Evolutionary conservation across 2,113 vertebrate genomes (phyloP).

Genomic region (Dolichallabes microphthalmus): DNA sequence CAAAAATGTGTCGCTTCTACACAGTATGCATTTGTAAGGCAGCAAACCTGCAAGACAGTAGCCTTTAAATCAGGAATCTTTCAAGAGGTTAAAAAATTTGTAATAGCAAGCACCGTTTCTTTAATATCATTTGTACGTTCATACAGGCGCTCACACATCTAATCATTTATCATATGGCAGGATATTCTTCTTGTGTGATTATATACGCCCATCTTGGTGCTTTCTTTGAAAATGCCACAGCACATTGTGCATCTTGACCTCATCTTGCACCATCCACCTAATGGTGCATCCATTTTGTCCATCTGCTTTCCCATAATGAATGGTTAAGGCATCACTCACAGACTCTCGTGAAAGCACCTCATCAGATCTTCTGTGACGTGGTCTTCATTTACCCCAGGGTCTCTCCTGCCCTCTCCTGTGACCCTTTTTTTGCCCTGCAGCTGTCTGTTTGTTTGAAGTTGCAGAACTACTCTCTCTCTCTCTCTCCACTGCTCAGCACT

Average conservation of each 20-base stretch:
- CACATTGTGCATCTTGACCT: conserved; percentile 8
- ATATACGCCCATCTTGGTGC: background rate
- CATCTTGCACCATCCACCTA: conserved; percentile 14
- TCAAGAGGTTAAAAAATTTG: background rate
- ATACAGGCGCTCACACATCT: background rate
- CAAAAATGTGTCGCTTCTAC: conserved; percentile 29
- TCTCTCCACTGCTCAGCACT: background rate
- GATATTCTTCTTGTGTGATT: background rate
- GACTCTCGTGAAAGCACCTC: background rate
- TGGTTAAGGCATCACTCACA: conserved; percentile 16
- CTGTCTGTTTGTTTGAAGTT: conserved; percentile 35
- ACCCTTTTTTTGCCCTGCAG: conserved; percentile 58
- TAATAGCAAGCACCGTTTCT: background rate
- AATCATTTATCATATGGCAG: background rate
- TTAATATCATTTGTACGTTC: background rate
- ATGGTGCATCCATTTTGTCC: conserved; percentile 14
- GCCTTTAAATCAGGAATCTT: background rate
- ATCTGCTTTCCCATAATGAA: conserved; percentile 11
- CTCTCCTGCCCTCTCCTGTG: conserved; percentile 50
- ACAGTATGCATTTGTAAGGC: conserved; percentile 2
- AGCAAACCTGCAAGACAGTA: conserved; percentile 15
- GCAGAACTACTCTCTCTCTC: conserved; percentile 24
- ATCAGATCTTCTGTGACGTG: conserved; percentile 13
- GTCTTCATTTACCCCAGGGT: conserved; percentile 46
- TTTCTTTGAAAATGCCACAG: conserved; percentile 33